Base-by-base conservation (phyloP, 2,888 invertebrate genomes). In the Calameuta idolon region DNA sequence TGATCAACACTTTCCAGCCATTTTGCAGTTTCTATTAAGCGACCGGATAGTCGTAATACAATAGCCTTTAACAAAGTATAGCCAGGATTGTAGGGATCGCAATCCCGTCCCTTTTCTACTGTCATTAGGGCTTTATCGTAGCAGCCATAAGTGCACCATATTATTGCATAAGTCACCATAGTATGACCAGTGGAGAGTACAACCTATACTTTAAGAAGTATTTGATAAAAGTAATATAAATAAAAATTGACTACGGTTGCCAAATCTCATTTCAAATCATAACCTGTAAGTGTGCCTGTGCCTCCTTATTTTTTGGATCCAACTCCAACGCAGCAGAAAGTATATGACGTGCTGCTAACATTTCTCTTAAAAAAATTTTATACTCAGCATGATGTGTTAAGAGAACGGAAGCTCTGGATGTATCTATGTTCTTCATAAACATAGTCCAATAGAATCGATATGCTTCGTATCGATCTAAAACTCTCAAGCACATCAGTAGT, bases 11-110 rank as follows among this genome's bases (percentile, higher is more conserved):
- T 81, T 34, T 82, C 74, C 9, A 87, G 79, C 85, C 87, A 87
- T 33, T 74, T 69, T 11, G 74, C 80, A 3, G 85, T 85, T 78
- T 86, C 85, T 12, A 80, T 74, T 34, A 84, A 77, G 33, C 85
- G 83, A 12, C 87, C 86, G 12, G 85, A 84, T 15, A 86, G 40
- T 73, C 87, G 82, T 34, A 87, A 75, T 9, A 85, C 69, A 5
- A 87, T 80, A 0, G 85, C 80, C 74, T 85, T 86, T 3, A 87
- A 69, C 9, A 87, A 75, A 33, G 82, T 83, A 23, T 84, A 86
- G n/a, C 85, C 85, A 31, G 86, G 85, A 79, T 87, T 86, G 75
- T 82, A 84, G 9, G 87, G 87, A 79, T 87, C 84, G 35, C 85
- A 87, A 68, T 86, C 84, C 4, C 84, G 77, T 12, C 81, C 85